Percentiles rank a stretch among this genome's conserved stretches.
These are phyloP conservation scores for Loxodonta africana DNA, from an alignment of 2,113 vertebrate species.

Conservation along the genomic window DNA sequence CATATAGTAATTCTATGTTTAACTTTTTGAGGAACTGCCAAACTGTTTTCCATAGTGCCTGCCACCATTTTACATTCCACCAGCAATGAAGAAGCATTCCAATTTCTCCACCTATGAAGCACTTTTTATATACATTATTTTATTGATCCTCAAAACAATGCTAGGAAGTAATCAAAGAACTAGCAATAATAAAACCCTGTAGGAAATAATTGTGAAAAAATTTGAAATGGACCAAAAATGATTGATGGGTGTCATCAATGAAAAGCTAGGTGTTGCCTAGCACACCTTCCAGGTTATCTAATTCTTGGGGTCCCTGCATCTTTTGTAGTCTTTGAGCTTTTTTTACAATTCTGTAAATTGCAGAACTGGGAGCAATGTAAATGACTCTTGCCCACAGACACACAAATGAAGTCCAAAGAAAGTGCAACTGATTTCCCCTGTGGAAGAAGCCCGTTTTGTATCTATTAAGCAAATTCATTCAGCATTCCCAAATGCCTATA, in stretches of 20 bases:
- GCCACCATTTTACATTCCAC: neutral
- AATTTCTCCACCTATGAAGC: neutral
- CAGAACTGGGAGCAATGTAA: neutral
- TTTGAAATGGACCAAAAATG: neutral
- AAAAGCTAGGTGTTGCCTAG: neutral
- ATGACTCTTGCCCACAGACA: neutral
- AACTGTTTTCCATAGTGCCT: neutral
- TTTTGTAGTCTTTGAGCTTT: neutral
- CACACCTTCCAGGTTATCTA: neutral
- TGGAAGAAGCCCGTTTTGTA: neutral
- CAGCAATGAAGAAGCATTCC: neutral
- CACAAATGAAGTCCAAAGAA: neutral
- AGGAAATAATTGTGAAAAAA: neutral
- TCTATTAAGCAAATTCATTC: neutral
- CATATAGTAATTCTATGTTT: neutral
- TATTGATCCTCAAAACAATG: slow-evolving; percentile 2
- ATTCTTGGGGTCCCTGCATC: neutral
- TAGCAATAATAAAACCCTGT: neutral
- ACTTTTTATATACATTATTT: neutral
- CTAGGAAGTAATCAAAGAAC: neutral
- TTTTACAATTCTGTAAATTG: neutral
- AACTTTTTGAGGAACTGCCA: neutral
- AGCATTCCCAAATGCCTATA: neutral
- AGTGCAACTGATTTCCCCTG: neutral
- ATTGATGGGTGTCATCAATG: neutral